Conservation (phyloP, 1,140 invertebrate genomes). For the Dryas iulia region DNA sequence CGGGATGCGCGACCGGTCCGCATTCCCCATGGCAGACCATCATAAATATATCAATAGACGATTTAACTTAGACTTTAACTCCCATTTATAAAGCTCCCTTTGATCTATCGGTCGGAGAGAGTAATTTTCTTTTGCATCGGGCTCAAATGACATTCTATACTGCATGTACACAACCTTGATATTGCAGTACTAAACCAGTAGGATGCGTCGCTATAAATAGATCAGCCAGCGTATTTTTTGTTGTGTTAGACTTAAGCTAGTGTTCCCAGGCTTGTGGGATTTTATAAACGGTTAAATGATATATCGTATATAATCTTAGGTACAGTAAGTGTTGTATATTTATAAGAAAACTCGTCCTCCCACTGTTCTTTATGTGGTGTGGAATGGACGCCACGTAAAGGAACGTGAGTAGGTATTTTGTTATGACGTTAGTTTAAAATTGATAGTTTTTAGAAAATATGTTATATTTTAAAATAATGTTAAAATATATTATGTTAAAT, state of each 20-base stretch:
- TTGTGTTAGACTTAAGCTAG: conserved; percentile 40
- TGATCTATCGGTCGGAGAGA: not conserved
- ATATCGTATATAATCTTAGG: not conserved
- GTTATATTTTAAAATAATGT: too few species aligned
- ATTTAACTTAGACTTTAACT: conserved; percentile 6
- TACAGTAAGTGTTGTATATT: not conserved
- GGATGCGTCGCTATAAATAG: conserved; percentile 76
- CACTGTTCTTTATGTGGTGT: conserved; percentile 1
- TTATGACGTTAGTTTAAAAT: not conserved
- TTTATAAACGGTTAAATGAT: not conserved
- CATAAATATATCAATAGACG: not conserved
- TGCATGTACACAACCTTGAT: conserved; percentile 66
- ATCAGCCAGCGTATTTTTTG: conserved; percentile 54
- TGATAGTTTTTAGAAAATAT: too few species aligned
- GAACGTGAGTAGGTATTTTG: not conserved
- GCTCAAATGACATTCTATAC: conserved; percentile 63
- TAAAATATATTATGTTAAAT: too few species aligned
- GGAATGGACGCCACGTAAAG: not conserved
- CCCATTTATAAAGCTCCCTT: conserved; percentile 34
- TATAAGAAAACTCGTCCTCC: not conserved
- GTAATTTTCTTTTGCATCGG: conserved; percentile 49
- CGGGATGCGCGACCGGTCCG: conserved; percentile 64
- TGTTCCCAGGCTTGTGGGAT: conserved; percentile 52
- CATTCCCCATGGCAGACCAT: conserved; percentile 26
- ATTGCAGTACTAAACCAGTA: conserved; percentile 68